Base-by-base conservation (phyloP, 1,140 invertebrate species). In the Arion vulgaris region DNA sequence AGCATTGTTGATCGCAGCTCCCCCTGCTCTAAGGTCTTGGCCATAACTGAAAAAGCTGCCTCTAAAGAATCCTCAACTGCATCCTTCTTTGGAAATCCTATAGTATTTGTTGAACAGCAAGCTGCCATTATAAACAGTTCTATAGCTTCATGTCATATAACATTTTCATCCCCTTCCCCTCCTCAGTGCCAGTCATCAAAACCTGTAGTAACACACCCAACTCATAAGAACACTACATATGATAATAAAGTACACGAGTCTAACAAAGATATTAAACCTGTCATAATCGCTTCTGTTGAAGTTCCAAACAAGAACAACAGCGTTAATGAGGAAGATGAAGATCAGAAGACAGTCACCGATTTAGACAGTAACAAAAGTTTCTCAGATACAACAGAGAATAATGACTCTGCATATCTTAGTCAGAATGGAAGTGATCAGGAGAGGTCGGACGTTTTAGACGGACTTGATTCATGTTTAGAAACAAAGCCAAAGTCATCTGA, bases 401-500 rank as follows among this genome's bases (percentile, higher is more conserved):
- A 81, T 53, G 80, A 81, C 32, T 81, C 80, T 11, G 80, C 80
- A n/a, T 81, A 81, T 57, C 51, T 81, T 0, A 81, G 80, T 36
- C 80, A 81, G 80, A 74, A 49, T 17, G 80, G 80, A 69, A 81
- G 80, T 81, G 71, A 74, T 51, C 68, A 73, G 32, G 80, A 81
- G 23, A 81, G 38, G 51, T 81, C 71, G n/a, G 80, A 81, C 28
- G 68, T 66, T 1, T 7, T 72, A 36, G 62, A 66, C 4, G 17
- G n/a, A 5, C 17, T 66, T 32, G 62, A 66, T 66, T 66, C 62
- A 5, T 32, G 62, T 17, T 66, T 66, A 17, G 62, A 34, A 2
- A 66, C 2, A 17, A 66, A 66, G 62, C n/a, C 62, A 66, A 32
- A 34, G 4, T 34, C 17, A 32, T 28, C 28, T 9, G 62, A 66